Conservation (phyloP, 1,140 invertebrate species). For the Propsilocerus akamusi region DNA sequence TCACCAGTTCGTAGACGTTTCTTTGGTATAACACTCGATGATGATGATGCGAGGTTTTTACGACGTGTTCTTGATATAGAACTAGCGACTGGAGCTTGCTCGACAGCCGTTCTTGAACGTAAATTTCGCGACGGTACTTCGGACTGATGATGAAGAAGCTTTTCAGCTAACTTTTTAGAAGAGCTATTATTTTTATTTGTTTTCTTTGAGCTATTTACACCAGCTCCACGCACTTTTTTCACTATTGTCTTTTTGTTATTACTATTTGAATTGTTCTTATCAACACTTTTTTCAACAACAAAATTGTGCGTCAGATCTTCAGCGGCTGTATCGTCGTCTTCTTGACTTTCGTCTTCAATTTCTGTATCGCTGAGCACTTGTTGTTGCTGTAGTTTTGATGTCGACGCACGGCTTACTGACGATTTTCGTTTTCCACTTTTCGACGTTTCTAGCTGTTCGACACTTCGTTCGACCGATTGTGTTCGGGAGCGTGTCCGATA, state of each 20-base stretch:
- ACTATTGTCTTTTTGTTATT: neutral
- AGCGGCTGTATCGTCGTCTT: neutral
- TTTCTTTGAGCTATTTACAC: constrained; percentile 1
- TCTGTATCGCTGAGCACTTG: constrained; percentile 4
- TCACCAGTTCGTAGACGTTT: neutral
- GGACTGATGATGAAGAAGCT: neutral
- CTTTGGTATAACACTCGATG: neutral
- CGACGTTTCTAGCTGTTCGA: neutral
- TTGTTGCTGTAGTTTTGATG: neutral
- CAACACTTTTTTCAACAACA: neutral
- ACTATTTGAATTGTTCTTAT: neutral
- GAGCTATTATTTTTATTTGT: neutral
- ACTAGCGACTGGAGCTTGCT: constrained; percentile 5
- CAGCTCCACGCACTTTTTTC: neutral
- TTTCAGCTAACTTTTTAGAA: too few species aligned
- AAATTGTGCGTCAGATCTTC: neutral
- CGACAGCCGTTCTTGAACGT: constrained; percentile 6
- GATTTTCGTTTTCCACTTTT: neutral
- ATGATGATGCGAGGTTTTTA: constrained; percentile 8
- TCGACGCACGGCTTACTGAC: neutral
- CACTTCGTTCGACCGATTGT: neutral
- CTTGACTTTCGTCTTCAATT: constrained; percentile 1
- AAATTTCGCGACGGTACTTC: neutral
- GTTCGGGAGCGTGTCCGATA: constrained; percentile 18
- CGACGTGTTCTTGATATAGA: neutral